Evolutionary conservation across 2,113 vertebrate species (phyloP).

Genomic region (Brachionichthys hirsutus): DNA sequence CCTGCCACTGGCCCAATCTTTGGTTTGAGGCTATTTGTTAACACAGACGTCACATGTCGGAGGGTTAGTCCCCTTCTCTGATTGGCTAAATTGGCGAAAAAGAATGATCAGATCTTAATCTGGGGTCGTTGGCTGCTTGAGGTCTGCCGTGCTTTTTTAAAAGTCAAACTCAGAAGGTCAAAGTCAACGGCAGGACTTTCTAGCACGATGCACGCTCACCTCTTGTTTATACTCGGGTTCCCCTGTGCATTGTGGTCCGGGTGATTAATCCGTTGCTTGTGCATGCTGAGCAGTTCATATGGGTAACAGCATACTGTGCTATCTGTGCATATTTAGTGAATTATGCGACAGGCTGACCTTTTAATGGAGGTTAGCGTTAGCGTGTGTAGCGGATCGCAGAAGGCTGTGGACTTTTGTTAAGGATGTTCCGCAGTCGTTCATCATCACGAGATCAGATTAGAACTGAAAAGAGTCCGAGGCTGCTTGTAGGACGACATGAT

Average conservation of each 20-base stretch:
- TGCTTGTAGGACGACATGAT: background rate
- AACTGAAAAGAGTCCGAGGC: constrained; percentile 55
- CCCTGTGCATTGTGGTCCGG: constrained; percentile 33
- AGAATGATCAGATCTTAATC: constrained; percentile 24
- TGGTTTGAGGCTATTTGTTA: too few relatives aligned
- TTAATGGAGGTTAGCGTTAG: constrained; percentile 39
- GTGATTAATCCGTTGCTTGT: constrained; percentile 53
- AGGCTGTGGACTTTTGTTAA: constrained; percentile 16
- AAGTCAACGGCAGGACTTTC: constrained; percentile 19
- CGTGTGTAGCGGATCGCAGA: constrained; percentile 14
- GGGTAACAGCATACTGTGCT: constrained; percentile 52
- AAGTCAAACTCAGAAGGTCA: constrained; percentile 28
- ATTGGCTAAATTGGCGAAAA: too few relatives aligned
- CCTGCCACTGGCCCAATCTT: too few relatives aligned
- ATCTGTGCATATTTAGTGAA: constrained; percentile 51
- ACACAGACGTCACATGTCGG: too few relatives aligned
- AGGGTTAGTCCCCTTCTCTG: too few relatives aligned
- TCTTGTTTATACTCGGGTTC: constrained; percentile 44
- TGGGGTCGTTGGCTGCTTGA: too few relatives aligned
- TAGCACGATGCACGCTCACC: background rate
- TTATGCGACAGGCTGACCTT: constrained; percentile 37
- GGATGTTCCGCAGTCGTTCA: constrained; percentile 32
- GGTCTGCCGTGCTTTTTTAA: background rate
- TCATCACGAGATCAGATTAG: constrained; percentile 54
- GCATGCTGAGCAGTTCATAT: constrained; percentile 28